Evolutionary conservation across 2,888 invertebrate genomes (phyloP).

Genomic region (Cephalotes varians): DNA sequence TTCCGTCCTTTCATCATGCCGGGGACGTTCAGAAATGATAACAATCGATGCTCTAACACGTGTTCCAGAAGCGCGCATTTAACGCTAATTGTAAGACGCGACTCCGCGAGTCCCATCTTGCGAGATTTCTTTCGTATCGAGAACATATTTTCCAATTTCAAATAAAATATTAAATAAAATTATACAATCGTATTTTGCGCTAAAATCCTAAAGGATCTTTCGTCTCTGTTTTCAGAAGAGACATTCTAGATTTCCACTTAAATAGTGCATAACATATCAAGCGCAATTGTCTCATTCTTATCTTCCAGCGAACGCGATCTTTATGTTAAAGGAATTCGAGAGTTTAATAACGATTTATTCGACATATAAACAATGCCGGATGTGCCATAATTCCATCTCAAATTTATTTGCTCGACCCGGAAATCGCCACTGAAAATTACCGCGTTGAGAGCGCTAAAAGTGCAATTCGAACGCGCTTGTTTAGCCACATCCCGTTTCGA

Average conservation of each 20-base stretch:
- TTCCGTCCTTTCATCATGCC: slow-evolving; percentile 76
- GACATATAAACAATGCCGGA: neutral
- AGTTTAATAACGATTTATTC: neutral
- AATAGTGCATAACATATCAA: neutral
- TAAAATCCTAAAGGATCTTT: neutral
- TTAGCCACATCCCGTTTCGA: neutral
- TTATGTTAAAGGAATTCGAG: neutral
- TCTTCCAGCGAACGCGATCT: neutral
- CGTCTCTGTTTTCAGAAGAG: neutral
- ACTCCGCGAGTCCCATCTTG: neutral
- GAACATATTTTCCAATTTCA: neutral
- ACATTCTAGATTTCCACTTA: neutral
- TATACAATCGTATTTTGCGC: neutral
- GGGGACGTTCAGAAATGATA: neutral
- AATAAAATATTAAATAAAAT: neutral
- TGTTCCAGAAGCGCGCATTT: slow-evolving; percentile 5
- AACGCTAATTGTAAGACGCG: neutral
- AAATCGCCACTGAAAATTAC: neutral
- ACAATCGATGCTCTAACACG: neutral
- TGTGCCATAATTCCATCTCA: neutral
- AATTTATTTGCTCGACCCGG: neutral
- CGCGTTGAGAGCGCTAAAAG: neutral
- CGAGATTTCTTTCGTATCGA: neutral
- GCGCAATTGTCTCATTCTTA: neutral
- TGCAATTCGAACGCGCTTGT: neutral